Conservation (phyloP, 2,888 invertebrate genomes). For the Pandemis heparana region DNA sequence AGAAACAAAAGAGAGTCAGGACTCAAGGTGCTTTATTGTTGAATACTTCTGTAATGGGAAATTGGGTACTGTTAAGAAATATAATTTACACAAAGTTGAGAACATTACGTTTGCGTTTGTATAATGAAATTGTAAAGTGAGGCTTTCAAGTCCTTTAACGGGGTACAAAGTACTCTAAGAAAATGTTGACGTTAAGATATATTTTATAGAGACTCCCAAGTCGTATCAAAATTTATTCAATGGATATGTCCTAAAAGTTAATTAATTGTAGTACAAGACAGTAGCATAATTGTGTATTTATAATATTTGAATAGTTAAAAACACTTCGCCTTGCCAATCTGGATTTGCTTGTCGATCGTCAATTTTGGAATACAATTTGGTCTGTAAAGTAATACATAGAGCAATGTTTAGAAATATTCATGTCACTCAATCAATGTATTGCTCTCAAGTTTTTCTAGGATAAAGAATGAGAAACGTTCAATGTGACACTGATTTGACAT, state of each 20-base stretch:
- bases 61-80: conserved; percentile 28
- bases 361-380: too few relatives aligned
- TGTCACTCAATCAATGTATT: not conserved
- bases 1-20: conserved; percentile 29
- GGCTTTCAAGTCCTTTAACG: not conserved
- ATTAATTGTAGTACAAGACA: too few relatives aligned
- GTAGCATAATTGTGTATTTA: too few relatives aligned
- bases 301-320: too few relatives aligned
- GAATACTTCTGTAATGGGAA: conserved; percentile 23
- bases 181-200: not conserved
- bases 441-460: not conserved
- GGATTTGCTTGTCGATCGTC: too few relatives aligned
- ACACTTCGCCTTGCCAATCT: too few relatives aligned
- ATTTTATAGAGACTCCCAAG: not conserved
- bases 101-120: not conserved
- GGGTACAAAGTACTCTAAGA: not conserved
- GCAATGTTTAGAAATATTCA: not conserved
- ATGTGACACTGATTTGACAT: conserved; percentile 57
- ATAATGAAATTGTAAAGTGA: conserved; percentile 11
- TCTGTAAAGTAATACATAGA: too few relatives aligned
- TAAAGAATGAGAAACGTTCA: conserved; percentile 22
- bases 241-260: too few relatives aligned
- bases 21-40: conserved; percentile 32
- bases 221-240: not conserved
- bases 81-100: conserved; percentile 18